Evolutionary conservation across 2,888 invertebrate species (phyloP).

Genomic region (Zygaena filipendulae): DNA sequence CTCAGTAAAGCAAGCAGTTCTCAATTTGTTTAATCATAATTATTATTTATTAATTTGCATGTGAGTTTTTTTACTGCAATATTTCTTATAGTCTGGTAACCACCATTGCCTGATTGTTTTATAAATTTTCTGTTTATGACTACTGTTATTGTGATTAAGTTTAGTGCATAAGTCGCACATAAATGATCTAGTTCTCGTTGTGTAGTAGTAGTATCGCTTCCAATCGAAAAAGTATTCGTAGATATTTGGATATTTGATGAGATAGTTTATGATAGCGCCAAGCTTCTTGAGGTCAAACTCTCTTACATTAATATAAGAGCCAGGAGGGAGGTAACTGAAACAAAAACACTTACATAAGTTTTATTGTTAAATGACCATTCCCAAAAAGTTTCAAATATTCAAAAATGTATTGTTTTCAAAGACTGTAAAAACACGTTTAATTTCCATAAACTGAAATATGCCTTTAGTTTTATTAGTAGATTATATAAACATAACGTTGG

Average conservation of each 20-base stretch:
- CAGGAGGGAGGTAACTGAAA: conserved; percentile 49
- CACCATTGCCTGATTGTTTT: conserved; percentile 39
- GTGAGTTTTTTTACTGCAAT: too few relatives aligned
- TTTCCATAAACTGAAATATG: too few relatives aligned
- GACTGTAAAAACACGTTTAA: too few relatives aligned
- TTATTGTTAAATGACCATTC: too few relatives aligned
- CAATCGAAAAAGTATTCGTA: conserved; percentile 49
- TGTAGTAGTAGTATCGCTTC: conserved; percentile 44
- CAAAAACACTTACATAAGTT: too few relatives aligned
- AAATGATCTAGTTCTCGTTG: conserved; percentile 23
- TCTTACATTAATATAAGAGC: conserved; percentile 39
- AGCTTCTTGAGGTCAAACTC: conserved; percentile 37
- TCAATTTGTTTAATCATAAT: too few relatives aligned
- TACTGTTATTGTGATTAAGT: conserved; percentile 18
- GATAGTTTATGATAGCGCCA: conserved; percentile 39
- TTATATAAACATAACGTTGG: too few relatives aligned
- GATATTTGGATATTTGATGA: conserved; percentile 31
- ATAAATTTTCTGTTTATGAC: conserved; percentile 15
- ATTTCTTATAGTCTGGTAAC: conserved; percentile 32
- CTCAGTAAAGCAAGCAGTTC: too few relatives aligned
- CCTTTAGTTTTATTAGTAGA: too few relatives aligned
- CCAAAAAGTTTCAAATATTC: too few relatives aligned
- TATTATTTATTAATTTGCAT: too few relatives aligned
- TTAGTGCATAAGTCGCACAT: conserved; percentile 41
- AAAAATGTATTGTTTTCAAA: too few relatives aligned